Evolutionary conservation across 2,888 invertebrate species (phyloP), one percentile per base, ranked within the genome.

Genomic region (Trisateles emortualis): DNA sequence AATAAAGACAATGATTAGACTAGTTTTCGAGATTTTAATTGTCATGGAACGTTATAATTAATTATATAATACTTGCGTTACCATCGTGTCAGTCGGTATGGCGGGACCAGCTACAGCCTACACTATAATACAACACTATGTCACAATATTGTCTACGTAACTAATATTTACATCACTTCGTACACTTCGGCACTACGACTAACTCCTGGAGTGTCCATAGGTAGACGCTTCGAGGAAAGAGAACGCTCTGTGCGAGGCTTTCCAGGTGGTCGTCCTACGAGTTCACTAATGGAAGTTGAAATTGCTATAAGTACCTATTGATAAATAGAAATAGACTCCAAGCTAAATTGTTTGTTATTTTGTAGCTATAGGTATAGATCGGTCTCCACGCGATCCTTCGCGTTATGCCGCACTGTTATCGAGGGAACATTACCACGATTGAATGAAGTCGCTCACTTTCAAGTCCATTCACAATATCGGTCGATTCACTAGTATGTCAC

Each of bases 11-110:
- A 63, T 68, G 59, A 59, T 68, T 74, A 73, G 75, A 78, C 75
- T 78, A 78, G 78, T 67, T 64, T 63, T 55, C 50, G 59, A 70
- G 63, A 67, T 69, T 59, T 52, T 32, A 56, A 53, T 52, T 63
- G 55, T 67, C 59, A 64, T 59, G 62, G 59, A 72, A 72, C 60
- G 44, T 56, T 66, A 57, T 41, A 51, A 59, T 56, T 64, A 59
- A 46, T 52, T 59, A 59, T 26, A 49, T 71, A 70, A 68, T 71
- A 70, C 68, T 68, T 70, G 59, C 52, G 50, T 68, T 53, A 65
- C 58, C 59, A 63, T 58, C 51, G 52, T 45, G 51, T 71, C 70
- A 71, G 72, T 72, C 71, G 59, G 53, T 56, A 71, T 64, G 64
- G 69, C 72, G 52, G 57, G 61, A 53, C n/a, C n/a, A n/a, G n/a